A percentile compares a stretch with the other conserved stretches of the same genome.
phyloP scores from a whole-genome alignment of 2,113 vertebrate genomes.

The Myxocyprinus asiaticus region DNA sequence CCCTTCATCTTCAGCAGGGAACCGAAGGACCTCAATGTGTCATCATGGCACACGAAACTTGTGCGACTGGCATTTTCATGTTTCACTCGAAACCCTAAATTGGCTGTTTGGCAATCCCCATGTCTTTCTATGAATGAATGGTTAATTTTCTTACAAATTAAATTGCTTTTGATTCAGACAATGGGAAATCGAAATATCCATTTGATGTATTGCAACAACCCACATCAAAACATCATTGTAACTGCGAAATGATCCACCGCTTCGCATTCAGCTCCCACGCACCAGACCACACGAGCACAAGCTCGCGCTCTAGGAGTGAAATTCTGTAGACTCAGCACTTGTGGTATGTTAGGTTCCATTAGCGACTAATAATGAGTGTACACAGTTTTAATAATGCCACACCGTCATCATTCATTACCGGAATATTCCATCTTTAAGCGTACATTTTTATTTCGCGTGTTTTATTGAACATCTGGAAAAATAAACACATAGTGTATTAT shows the following conservation, averaged over 20 bases:
- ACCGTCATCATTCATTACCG: slow-evolving; percentile 13
- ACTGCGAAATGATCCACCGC: not conserved
- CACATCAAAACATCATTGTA: not conserved
- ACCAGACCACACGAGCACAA: not conserved
- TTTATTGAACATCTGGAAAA: not conserved
- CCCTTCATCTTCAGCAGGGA: too few species aligned
- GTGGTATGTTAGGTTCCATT: not conserved
- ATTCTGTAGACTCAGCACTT: too few species aligned
- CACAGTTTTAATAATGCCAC: not conserved
- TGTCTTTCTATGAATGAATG: slow-evolving; percentile 9
- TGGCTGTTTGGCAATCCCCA: not conserved
- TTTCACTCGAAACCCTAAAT: not conserved
- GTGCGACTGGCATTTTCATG: not conserved
- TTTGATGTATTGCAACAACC: not conserved
- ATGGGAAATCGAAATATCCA: not conserved
- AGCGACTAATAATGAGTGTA: not conserved
- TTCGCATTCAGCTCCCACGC: not conserved
- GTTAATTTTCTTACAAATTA: not conserved
- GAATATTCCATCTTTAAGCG: slow-evolving; percentile 18
- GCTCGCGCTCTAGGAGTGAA: too few species aligned
- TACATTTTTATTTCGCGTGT: not conserved
- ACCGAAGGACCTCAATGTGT: too few species aligned
- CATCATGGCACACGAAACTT: too few species aligned
- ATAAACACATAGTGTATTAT: not conserved
- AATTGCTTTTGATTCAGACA: not conserved